Percentiles rank a stretch among this genome's conserved stretches.
These are phyloP conservation scores for Pipistrellus kuhlii DNA, from an alignment of 2,797 vertebrate genomes.

Conservation along the genomic window DNA sequence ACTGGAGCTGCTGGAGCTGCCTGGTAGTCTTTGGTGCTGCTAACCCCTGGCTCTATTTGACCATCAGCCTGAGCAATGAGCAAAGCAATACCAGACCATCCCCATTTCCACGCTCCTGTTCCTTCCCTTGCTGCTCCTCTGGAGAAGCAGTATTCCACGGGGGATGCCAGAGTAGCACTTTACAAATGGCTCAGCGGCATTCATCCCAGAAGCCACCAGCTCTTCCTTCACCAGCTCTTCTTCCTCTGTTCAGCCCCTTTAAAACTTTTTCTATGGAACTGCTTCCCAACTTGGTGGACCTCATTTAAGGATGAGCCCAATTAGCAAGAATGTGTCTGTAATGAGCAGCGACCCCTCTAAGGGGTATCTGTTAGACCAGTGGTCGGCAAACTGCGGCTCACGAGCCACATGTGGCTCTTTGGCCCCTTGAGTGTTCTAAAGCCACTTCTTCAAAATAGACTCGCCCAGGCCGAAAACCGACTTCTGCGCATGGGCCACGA, in stretches of 20 bases:
- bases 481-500: no score
- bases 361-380: neutral
- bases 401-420: no score
- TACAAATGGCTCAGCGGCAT: slow-evolving; percentile 60
- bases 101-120: slow-evolving; percentile 4
- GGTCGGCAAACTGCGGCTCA: no score
- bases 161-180: slow-evolving; percentile 74
- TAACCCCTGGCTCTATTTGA: slow-evolving; percentile 63
- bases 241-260: slow-evolving; percentile 10
- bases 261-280: slow-evolving; percentile 60
- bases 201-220: slow-evolving; percentile 61
- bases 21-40: slow-evolving; percentile 77
- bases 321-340: slow-evolving; percentile 35
- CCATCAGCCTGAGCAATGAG: slow-evolving; percentile 60
- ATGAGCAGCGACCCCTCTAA: neutral
- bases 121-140: slow-evolving; percentile 48
- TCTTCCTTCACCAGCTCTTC: slow-evolving; percentile 67
- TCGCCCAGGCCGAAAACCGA: no score
- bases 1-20: slow-evolving; percentile 46
- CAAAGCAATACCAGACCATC: slow-evolving; percentile 77
- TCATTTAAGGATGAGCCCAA: slow-evolving; percentile 56
- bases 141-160: slow-evolving; percentile 54
- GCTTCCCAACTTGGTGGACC: slow-evolving; percentile 6
- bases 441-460: no score
- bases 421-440: no score